Conservation (phyloP, 2,113 vertebrate genomes). For the Edolisoma coerulescens region DNA sequence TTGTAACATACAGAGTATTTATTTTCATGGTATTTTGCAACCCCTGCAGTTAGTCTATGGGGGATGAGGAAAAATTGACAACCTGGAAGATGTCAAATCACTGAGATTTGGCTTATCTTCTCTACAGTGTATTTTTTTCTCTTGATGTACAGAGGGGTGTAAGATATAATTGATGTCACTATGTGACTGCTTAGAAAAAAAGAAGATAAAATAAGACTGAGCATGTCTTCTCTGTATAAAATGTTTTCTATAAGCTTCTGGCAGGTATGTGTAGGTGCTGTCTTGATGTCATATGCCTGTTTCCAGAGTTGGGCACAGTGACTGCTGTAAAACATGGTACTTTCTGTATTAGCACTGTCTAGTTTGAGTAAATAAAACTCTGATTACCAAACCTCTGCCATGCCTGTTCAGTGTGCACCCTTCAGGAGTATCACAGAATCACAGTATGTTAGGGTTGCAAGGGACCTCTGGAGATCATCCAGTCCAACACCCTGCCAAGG, state of each 20-base stretch:
- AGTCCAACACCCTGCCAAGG: background rate
- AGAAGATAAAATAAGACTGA: background rate
- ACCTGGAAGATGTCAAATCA: background rate
- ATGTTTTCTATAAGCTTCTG: background rate
- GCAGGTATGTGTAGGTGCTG: background rate
- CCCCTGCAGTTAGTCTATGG: background rate
- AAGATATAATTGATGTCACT: background rate
- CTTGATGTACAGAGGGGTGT: background rate
- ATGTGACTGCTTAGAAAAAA: background rate
- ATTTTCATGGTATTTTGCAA: background rate
- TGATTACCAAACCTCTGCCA: background rate
- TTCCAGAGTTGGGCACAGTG: accelerated
- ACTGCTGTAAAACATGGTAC: background rate
- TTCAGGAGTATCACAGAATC: background rate
- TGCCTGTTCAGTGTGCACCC: background rate
- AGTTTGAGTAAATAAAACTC: background rate
- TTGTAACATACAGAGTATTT: background rate
- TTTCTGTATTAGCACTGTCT: background rate
- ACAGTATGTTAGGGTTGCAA: background rate
- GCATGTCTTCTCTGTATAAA: background rate
- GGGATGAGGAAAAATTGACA: background rate
- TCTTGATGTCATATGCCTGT: background rate
- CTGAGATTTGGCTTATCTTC: background rate
- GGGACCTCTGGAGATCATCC: background rate
- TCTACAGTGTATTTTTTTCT: background rate